Evolutionary conservation across 1,140 invertebrate species (phyloP).

Genomic region (Macrocentrus cingulum): DNA sequence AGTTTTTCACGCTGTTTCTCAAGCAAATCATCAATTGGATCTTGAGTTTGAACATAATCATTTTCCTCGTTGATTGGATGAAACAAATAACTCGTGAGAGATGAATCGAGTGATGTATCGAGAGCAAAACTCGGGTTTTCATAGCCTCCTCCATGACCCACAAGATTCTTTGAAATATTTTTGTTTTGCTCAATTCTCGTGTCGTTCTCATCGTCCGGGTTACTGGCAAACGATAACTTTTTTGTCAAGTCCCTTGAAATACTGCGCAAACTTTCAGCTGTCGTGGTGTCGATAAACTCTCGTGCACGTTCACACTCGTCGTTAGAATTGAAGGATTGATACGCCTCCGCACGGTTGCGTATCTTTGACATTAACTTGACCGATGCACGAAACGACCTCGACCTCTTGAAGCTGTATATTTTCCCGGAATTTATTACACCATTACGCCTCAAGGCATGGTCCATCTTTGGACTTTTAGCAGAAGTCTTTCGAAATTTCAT

Average conservation of each 20-base stretch:
- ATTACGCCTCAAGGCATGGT: slow-evolving; percentile 38
- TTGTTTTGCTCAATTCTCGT: too few relatives aligned
- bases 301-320: slow-evolving; percentile 11
- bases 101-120: slow-evolving; percentile 50
- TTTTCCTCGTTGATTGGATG: slow-evolving; percentile 25
- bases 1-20: not conserved
- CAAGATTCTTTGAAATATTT: not conserved
- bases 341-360: slow-evolving; percentile 38
- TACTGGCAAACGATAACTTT: slow-evolving; percentile 38
- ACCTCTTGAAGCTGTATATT: slow-evolving; percentile 60
- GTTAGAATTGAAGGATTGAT: slow-evolving; percentile 27
- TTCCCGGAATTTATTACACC: slow-evolving; percentile 32
- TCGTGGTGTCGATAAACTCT: not conserved
- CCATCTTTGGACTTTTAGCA: slow-evolving; percentile 47
- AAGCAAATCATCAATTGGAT: not conserved
- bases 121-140: slow-evolving; percentile 53
- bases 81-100: slow-evolving; percentile 42
- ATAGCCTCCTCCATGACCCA: slow-evolving; percentile 29
- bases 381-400: slow-evolving; percentile 72
- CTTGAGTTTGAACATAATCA: not conserved
- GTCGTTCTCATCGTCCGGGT: not conserved
- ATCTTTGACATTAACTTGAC: slow-evolving; percentile 64
- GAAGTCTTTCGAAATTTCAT: slow-evolving; percentile 52
- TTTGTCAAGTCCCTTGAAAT: slow-evolving; percentile 38
- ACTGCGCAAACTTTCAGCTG: not conserved